These are phyloP conservation scores for Atopsyche davidsoni DNA, from an alignment of 1,140 invertebrate genomes.

Conservation along the genomic window DNA sequence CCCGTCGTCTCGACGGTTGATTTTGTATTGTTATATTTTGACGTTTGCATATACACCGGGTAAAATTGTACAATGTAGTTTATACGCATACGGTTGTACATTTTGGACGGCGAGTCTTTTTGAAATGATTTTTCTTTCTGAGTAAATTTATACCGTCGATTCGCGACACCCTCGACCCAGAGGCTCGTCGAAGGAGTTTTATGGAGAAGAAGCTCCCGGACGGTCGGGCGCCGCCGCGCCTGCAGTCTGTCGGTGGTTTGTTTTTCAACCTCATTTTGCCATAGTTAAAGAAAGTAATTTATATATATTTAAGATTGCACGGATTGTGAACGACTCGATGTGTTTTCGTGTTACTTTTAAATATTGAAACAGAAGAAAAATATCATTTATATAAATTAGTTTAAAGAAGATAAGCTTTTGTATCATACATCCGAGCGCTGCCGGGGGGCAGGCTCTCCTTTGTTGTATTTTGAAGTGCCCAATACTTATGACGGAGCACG, in stretches of 20 bases:
- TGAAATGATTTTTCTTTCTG: no score
- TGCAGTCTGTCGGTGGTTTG: background rate
- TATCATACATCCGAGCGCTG: slow-evolving; percentile 19
- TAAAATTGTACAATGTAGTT: background rate
- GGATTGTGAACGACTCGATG: background rate
- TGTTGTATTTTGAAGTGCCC: no score
- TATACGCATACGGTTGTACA: background rate
- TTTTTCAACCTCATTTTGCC: slow-evolving; percentile 19
- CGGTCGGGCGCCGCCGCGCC: no score
- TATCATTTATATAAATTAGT: slow-evolving; percentile 15
- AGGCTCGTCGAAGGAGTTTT: no score
- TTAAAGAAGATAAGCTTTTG: slow-evolving; percentile 16
- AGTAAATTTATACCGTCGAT: no score
- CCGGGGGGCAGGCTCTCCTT: no score
- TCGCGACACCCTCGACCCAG: no score
- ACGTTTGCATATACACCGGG: background rate
- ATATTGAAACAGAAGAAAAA: background rate
- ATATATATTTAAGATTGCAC: slow-evolving; percentile 4
- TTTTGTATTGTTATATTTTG: slow-evolving; percentile 1
- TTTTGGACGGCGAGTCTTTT: background rate
- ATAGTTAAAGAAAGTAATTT: slow-evolving; percentile 16
- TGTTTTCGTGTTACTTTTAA: slow-evolving; percentile 4
- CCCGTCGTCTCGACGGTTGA: slow-evolving; percentile 4
- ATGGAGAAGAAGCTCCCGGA: no score
- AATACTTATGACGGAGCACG: no score